A percentile compares a stretch with the other conserved stretches of the same genome.
These are phyloP conservation scores for Apostichopus japonicus DNA, from an alignment of 35 echinoderm and acorn worm genomes.

Conservation along the genomic window DNA sequence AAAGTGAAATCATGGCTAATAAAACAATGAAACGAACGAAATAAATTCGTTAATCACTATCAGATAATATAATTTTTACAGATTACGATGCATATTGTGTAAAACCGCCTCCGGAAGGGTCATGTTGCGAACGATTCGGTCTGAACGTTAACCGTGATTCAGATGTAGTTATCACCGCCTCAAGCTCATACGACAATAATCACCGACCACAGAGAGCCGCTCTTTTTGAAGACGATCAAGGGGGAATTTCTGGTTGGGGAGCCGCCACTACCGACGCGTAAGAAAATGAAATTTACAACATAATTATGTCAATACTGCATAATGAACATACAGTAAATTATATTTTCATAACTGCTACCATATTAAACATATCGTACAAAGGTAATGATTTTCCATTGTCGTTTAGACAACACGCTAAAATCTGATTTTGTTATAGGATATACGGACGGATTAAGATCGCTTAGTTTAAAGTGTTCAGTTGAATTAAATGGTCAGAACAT, in stretches of 20 bases:
- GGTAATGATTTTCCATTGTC: no score
- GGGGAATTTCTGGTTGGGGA: not conserved
- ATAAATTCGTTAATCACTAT: no score
- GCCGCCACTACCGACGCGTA: not conserved
- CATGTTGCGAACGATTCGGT: not conserved
- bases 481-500: no score
- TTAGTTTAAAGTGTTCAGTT: no score
- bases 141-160: slow-evolving; percentile 6
- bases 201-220: not conserved
- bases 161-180: not conserved
- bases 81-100: not conserved
- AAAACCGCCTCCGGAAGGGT: not conserved
- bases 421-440: no score
- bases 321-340: no score
- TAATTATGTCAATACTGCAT: no score
- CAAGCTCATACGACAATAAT: not conserved
- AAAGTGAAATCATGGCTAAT: no score
- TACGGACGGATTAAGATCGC: no score
- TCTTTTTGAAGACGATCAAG: not conserved
- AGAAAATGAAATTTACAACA: not conserved
- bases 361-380: not conserved
- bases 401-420: no score
- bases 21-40: no score
- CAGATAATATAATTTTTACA: not conserved
- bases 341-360: no score